Evolutionary conservation across 2,113 vertebrate species (phyloP).

Genomic region (Scalopus aquaticus): DNA sequence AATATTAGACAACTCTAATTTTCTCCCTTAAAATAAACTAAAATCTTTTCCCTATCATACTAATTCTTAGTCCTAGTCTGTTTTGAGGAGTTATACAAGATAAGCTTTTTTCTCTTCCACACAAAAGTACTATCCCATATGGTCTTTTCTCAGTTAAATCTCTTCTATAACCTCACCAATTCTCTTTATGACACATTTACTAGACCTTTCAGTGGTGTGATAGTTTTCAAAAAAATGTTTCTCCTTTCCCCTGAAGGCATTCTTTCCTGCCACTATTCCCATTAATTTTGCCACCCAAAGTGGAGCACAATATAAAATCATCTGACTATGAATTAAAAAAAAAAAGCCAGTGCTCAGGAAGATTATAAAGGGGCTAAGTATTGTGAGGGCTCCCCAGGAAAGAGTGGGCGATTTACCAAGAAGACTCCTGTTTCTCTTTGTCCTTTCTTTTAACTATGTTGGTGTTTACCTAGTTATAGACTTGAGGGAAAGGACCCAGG

Average conservation of each 20-base stretch:
- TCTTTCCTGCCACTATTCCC: neutral
- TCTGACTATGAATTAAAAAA: neutral
- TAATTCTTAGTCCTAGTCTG: neutral
- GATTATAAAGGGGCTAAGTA: neutral
- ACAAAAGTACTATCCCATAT: neutral
- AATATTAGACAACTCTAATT: conserved; percentile 15
- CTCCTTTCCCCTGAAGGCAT: neutral
- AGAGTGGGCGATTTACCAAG: neutral
- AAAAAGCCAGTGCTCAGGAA: neutral
- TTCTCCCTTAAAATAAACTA: conserved; percentile 1
- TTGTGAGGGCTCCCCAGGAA: neutral
- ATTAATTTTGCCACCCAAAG: conserved; percentile 29
- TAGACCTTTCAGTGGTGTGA: neutral
- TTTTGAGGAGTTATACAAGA: neutral
- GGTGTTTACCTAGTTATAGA: neutral
- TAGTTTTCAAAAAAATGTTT: neutral
- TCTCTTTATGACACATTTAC: neutral
- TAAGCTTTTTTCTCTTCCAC: neutral
- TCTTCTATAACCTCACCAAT: neutral
- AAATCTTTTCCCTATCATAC: conserved; percentile 10
- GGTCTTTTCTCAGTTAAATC: neutral
- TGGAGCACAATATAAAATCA: neutral
- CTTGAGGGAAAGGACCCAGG: neutral
- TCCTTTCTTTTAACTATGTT: neutral
- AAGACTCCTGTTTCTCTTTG: neutral